phyloP scores from a whole-genome alignment of 2,888 invertebrate species.

The Orchesella flavescens region DNA sequence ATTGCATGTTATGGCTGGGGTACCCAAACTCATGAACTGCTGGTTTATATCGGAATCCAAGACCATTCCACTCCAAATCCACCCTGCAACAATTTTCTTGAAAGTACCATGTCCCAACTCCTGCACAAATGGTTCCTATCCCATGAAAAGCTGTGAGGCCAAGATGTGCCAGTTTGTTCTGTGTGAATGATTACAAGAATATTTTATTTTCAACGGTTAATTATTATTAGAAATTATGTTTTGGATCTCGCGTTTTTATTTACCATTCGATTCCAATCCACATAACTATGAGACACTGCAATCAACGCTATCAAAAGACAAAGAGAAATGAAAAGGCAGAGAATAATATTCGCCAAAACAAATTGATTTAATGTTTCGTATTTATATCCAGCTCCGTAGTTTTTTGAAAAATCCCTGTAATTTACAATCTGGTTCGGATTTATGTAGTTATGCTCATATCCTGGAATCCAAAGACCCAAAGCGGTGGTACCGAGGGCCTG shows the following conservation, averaged over 20 bases:
- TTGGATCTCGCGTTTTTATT: not conserved
- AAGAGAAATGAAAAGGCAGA: slow-evolving; percentile 26
- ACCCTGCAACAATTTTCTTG: slow-evolving; percentile 54
- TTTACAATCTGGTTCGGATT: slow-evolving; percentile 30
- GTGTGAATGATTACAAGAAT: not conserved
- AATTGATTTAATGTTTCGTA: slow-evolving; percentile 49
- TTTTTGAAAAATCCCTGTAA: slow-evolving; percentile 29
- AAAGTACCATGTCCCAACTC: slow-evolving; percentile 40
- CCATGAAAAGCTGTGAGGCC: slow-evolving; percentile 26
- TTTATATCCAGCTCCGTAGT: slow-evolving; percentile 46
- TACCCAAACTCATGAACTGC: slow-evolving; percentile 43
- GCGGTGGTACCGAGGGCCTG: slow-evolving; percentile 17
- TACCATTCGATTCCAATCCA: slow-evolving; percentile 56
- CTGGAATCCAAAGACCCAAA: slow-evolving; percentile 43
- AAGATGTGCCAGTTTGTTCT: slow-evolving; percentile 38
- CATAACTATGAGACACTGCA: slow-evolving; percentile 27
- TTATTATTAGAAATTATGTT: no score
- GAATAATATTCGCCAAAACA: slow-evolving; percentile 21
- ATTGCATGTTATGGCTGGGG: slow-evolving; percentile 30
- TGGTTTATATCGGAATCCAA: slow-evolving; percentile 41
- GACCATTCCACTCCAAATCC: slow-evolving; percentile 52
- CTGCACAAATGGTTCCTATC: slow-evolving; percentile 29
- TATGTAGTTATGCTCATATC: slow-evolving; percentile 49
- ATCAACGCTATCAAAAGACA: slow-evolving; percentile 19
- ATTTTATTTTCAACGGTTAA: not conserved